These are phyloP conservation scores for Drosophila triauraria DNA, from an alignment of 1,140 invertebrate genomes.

Conservation along the genomic window DNA sequence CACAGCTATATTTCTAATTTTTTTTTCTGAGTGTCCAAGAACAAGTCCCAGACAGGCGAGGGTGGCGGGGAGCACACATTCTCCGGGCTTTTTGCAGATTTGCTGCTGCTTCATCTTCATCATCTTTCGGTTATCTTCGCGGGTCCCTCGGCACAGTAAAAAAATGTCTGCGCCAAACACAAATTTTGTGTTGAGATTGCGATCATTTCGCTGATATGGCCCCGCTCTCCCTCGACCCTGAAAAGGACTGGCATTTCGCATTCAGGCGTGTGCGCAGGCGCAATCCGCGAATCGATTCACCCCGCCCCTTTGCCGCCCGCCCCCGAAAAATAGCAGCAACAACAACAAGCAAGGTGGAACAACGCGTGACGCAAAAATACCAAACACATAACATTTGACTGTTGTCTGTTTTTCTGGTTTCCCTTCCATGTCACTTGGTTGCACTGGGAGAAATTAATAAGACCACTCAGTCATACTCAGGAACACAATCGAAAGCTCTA, in stretches of 20 bases:
- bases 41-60: constrained; percentile 15
- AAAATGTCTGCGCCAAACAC: constrained; percentile 83
- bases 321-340: constrained; percentile 9
- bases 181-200: constrained; percentile 82
- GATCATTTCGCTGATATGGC: constrained; percentile 79
- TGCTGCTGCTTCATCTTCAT: constrained; percentile 82
- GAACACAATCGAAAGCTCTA: too few relatives aligned
- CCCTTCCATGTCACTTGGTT: constrained; percentile 62
- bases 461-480: not conserved
- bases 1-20: not conserved
- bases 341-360: constrained; percentile 59
- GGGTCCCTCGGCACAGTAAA: constrained; percentile 67
- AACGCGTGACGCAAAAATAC: constrained; percentile 82
- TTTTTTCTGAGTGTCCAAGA: constrained; percentile 16
- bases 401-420: constrained; percentile 56
- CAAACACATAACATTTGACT: constrained; percentile 76
- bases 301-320: constrained; percentile 7
- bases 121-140: constrained; percentile 70
- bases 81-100: constrained; percentile 64
- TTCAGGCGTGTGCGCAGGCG: constrained; percentile 81
- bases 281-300: constrained; percentile 54
- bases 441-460: constrained; percentile 49
- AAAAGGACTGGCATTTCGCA: constrained; percentile 52
- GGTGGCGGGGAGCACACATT: constrained; percentile 45
- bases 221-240: constrained; percentile 11